Percentiles rank a stretch among this genome's conserved stretches.
Evolutionary conservation across 2,888 invertebrate genomes (phyloP).

Genomic region (Cyrtodaria siliqua): DNA sequence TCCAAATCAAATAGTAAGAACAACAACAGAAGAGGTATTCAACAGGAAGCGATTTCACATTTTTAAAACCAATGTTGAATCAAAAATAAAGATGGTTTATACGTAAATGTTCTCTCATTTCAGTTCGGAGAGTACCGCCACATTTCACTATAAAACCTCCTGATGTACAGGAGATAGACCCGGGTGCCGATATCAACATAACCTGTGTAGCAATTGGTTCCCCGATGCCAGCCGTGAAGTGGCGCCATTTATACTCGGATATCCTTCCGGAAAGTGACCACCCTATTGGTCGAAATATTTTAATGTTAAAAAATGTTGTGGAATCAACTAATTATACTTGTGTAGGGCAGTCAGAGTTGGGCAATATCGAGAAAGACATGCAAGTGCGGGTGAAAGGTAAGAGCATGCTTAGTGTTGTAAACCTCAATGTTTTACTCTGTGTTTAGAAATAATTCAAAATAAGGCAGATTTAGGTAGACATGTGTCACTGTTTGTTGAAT

Average conservation of each 20-base stretch:
- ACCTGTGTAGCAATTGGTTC: conserved; percentile 99
- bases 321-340: conserved; percentile 99
- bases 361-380: conserved; percentile 93
- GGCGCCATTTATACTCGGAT: conserved; percentile 88
- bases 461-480: conserved; percentile 7
- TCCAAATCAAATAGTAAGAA: too few relatives aligned
- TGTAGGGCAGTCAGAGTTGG: conserved; percentile 97
- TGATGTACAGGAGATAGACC: conserved; percentile 90
- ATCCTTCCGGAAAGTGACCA: conserved; percentile 91
- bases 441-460: neutral
- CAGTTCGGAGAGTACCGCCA: conserved; percentile 97
- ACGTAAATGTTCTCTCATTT: conserved; percentile 79
- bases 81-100: too few relatives aligned
- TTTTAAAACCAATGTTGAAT: too few relatives aligned
- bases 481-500: neutral
- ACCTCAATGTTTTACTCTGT: too few relatives aligned
- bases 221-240: conserved; percentile 98
- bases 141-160: conserved; percentile 96
- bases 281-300: conserved; percentile 91
- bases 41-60: too few relatives aligned
- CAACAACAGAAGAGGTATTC: too few relatives aligned
- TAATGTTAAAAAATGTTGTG: conserved; percentile 94
- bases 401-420: conserved; percentile 19
- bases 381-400: conserved; percentile 98
- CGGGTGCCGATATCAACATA: conserved; percentile 95